Evolutionary conservation across 2,113 vertebrate genomes (phyloP).

Genomic region (Dunckerocampus dactyliophorus): DNA sequence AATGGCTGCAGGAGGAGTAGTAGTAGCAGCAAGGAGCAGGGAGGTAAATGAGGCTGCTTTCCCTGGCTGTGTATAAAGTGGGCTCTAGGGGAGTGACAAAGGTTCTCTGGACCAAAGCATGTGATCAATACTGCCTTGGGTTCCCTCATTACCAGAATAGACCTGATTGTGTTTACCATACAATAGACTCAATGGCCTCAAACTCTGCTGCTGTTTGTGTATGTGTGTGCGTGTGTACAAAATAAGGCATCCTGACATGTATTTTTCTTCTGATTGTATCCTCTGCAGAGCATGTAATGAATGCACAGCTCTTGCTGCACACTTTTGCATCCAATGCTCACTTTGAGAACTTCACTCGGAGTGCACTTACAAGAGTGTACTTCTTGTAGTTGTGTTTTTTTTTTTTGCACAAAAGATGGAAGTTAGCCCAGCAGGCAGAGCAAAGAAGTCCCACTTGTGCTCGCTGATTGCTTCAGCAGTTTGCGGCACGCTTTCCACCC

Average conservation of each 20-base stretch:
- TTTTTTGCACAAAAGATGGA: background rate
- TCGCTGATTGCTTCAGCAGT: background rate
- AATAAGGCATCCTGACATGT: slow-evolving; percentile 7
- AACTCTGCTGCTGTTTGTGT: slow-evolving; percentile 23
- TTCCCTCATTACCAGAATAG: slow-evolving; percentile 62
- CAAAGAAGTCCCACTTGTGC: background rate
- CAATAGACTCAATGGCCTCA: slow-evolving; percentile 38
- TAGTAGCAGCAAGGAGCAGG: slow-evolving; percentile 12
- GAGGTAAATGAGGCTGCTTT: slow-evolving; percentile 46
- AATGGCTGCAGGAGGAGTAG: slow-evolving; percentile 18
- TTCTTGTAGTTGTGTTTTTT: background rate
- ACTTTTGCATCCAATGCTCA: background rate
- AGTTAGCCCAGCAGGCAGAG: background rate
- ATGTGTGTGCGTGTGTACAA: slow-evolving; percentile 20
- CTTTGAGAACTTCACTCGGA: background rate
- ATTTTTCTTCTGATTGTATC: background rate
- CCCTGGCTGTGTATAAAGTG: slow-evolving; percentile 53
- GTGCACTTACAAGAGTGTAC: background rate
- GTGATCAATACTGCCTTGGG: slow-evolving; percentile 61
- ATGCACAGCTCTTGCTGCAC: background rate
- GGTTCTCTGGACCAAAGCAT: slow-evolving; percentile 61
- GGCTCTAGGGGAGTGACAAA: slow-evolving; percentile 62
- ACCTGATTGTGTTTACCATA: slow-evolving; percentile 54
- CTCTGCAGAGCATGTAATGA: background rate
- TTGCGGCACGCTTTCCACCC: background rate